Evolutionary conservation across 1,140 invertebrate species (phyloP).

Genomic region (Pseudomyrmex cubaensis): DNA sequence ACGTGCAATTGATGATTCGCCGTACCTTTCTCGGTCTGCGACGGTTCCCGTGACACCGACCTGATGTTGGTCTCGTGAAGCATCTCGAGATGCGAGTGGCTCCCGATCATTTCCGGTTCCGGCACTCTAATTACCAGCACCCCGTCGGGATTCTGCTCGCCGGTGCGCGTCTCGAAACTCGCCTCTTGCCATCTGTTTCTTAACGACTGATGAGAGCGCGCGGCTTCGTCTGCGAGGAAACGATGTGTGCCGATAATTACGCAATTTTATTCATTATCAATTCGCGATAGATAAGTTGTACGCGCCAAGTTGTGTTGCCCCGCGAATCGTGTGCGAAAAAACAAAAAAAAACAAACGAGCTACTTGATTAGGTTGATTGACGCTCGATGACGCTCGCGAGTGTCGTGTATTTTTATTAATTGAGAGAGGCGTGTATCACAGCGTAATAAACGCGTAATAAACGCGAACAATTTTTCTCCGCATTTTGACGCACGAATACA

Average conservation of each 20-base stretch:
- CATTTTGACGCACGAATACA: not conserved
- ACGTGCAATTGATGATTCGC: conserved; percentile 35
- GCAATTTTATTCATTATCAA: conserved; percentile 7
- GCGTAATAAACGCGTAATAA: not conserved
- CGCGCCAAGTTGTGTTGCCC: too few species aligned
- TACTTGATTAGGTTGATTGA: not conserved
- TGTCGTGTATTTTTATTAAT: not conserved
- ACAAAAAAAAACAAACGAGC: not conserved
- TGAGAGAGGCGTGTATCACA: not conserved
- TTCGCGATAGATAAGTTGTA: not conserved
- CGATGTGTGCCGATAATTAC: conserved; percentile 3
- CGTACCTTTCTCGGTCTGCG: conserved; percentile 83
- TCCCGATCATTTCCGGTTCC: conserved; percentile 80
- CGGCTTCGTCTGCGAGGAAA: conserved; percentile 67
- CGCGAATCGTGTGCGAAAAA: not conserved
- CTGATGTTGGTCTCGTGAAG: conserved; percentile 81
- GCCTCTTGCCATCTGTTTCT: conserved; percentile 80
- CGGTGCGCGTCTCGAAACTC: conserved; percentile 61
- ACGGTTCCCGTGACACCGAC: conserved; percentile 80
- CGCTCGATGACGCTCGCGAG: not conserved
- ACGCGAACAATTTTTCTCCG: not conserved
- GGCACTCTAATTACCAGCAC: conserved; percentile 82
- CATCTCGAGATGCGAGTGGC: conserved; percentile 81
- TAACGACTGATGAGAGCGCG: conserved; percentile 67
- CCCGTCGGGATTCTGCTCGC: conserved; percentile 74